These are phyloP conservation scores for Cynopterus brachyotis DNA, from an alignment of 2,113 vertebrate species.

Conservation along the genomic window DNA sequence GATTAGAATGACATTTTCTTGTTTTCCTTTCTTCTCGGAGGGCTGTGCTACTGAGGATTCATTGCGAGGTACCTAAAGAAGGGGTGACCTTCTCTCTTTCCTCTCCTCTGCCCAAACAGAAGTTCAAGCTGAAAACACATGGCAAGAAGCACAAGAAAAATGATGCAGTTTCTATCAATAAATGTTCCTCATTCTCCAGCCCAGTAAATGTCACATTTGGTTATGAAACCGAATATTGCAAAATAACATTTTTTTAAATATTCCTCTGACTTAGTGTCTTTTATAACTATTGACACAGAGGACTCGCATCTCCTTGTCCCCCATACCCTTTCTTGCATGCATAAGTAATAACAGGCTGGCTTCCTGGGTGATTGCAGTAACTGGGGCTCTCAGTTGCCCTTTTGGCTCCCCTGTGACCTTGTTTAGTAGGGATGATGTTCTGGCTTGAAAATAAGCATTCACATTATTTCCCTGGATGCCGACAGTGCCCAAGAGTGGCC, in stretches of 20 bases:
- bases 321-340: not conserved
- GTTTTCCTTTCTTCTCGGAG: not conserved
- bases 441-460: not conserved
- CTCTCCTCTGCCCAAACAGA: not conserved
- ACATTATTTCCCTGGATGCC: not conserved
- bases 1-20: not conserved
- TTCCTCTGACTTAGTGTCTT: not conserved
- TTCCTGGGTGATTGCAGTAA: not conserved
- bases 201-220: slow-evolving; percentile 63
- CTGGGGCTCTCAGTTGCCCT: not conserved
- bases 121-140: not conserved
- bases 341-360: not conserved
- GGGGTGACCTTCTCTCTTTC: not conserved
- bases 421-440: not conserved
- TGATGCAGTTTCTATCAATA: not conserved
- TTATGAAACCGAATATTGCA: slow-evolving; percentile 55
- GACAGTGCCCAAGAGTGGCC: not conserved
- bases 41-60: not conserved
- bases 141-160: slow-evolving; percentile 6
- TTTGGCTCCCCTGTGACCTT: too few species aligned
- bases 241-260: slow-evolving; percentile 48
- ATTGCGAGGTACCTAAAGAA: not conserved
- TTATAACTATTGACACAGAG: not conserved
- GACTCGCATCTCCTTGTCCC: not conserved
- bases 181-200: slow-evolving; percentile 13